A percentile compares a stretch with the other conserved stretches of the same genome.
phyloP scores from a whole-genome alignment of 2,797 vertebrate genomes.

The Pipistrellus pygmaeus region DNA sequence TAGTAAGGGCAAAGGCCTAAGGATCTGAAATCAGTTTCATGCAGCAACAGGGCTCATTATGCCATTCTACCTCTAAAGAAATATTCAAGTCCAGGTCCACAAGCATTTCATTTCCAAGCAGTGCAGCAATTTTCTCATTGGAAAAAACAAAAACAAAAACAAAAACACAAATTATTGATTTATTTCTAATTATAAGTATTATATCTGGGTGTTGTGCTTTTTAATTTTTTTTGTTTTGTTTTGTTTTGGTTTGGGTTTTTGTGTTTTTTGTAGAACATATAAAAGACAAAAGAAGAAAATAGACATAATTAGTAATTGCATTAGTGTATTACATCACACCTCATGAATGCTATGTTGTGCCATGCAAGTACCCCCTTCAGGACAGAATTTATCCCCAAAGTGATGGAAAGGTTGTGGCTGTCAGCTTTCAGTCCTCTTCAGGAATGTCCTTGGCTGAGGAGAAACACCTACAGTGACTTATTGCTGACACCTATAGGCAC shows the following conservation, averaged over 20 bases:
- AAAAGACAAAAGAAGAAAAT: not conserved
- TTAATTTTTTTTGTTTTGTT: not conserved
- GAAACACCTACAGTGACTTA: not conserved
- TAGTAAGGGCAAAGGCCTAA: not conserved
- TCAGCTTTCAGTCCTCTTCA: not conserved
- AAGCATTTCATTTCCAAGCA: conserved; percentile 44
- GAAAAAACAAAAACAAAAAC: not conserved
- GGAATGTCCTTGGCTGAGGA: not conserved
- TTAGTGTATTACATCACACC: not conserved
- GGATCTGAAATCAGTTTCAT: conserved; percentile 42
- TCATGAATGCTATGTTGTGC: not conserved
- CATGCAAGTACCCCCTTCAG: not conserved
- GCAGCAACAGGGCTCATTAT: not conserved
- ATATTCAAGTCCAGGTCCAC: not conserved
- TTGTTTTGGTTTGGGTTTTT: too few relatives aligned
- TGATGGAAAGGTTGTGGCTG: not conserved
- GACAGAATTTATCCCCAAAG: not conserved
- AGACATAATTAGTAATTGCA: not conserved
- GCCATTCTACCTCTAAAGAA: conserved; percentile 38
- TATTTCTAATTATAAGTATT: conserved; percentile 21
- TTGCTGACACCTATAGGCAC: not conserved
- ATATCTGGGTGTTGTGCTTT: too few relatives aligned
- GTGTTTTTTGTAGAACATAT: not conserved
- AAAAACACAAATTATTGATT: not conserved
- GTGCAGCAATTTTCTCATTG: not conserved